Conservation (phyloP, 2,113 vertebrate species). For the Gallinago jamesoni region DNA sequence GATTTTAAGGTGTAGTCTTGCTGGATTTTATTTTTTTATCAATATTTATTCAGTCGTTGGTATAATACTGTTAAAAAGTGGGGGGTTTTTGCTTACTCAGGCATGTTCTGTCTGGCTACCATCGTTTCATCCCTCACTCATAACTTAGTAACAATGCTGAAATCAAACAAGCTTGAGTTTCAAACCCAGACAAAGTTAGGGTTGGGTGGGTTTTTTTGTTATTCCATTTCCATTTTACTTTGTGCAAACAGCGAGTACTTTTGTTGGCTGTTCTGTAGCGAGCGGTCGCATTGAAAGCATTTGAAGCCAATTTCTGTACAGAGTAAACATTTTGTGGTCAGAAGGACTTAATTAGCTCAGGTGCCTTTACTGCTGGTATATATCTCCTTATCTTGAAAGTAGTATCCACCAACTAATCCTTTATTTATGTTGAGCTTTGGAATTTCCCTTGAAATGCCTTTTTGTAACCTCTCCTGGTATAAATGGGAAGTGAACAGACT, state of each 20-base stretch:
- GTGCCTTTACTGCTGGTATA: constrained; percentile 14
- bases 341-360: constrained; percentile 49
- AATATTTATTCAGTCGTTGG: neutral
- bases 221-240: neutral
- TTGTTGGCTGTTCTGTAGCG: constrained; percentile 10
- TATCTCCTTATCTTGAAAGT: constrained; percentile 43
- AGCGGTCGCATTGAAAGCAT: neutral
- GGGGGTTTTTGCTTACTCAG: neutral
- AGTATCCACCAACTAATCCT: constrained; percentile 51
- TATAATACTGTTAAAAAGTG: constrained; percentile 15
- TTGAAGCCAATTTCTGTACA: constrained; percentile 24
- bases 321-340: constrained; percentile 52
- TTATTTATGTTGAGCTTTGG: constrained; percentile 50
- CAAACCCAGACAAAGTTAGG: neutral
- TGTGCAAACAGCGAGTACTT: constrained; percentile 26
- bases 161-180: constrained; percentile 29
- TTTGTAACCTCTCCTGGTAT: constrained; percentile 11
- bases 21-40: neutral
- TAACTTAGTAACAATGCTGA: constrained; percentile 13
- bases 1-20: neutral
- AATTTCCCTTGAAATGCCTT: constrained; percentile 57
- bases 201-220: neutral
- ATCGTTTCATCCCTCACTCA: constrained; percentile 20
- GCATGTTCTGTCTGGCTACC: constrained; percentile 18
- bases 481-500: neutral